Evolutionary conservation across 1,140 invertebrate species (phyloP), one percentile per base, ranked within the genome.

Genomic region (Ctenoplectra terminalis): DNA sequence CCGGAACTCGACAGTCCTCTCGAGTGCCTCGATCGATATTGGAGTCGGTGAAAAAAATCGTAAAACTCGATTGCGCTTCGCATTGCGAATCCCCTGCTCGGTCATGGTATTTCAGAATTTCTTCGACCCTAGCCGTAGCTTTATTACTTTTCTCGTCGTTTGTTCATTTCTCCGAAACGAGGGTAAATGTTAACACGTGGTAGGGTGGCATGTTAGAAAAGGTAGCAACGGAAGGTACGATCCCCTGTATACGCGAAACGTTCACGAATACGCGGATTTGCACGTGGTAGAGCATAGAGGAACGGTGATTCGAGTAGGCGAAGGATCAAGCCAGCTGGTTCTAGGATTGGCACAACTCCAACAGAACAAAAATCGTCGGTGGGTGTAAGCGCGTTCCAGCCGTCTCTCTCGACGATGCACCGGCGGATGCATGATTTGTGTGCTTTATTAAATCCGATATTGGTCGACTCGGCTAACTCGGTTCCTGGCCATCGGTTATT

Each of bases 361-460:
- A 85, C 56, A 13, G 87, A 74, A 79, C 82, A 88, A 89, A 89
- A 89, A 88, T 89, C 76, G 70, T 29, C 48, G 56, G 37, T 26
- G 66, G 34, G 23, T 70, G 31, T 60, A 70, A 48, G 60, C 50
- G n/a, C 67, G 50, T 31, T 63, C 11, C 72, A 64, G 29, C 56
- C 71, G 64, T 80, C 71, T 75, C 74, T 56, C 74, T 37, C 76
- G 60, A 67, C 58, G 85, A 86, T 87, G 85, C 72, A 86, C 70
- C 58, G 73, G 29, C 81, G 82, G 83, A 89, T 89, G 80, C 89
- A 89, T 88, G 88, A 90, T 90, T 90, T 88, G 85, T 88, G 79
- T 85, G 86, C 86, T 87, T 87, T 79, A 90, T 90, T 90, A 90
- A 90, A 90, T 90, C 81, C 72, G 87, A 86, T 87, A 90, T 89